Evolutionary conservation across 2,113 vertebrate species (phyloP).

Genomic region (Sapajus apella): DNA sequence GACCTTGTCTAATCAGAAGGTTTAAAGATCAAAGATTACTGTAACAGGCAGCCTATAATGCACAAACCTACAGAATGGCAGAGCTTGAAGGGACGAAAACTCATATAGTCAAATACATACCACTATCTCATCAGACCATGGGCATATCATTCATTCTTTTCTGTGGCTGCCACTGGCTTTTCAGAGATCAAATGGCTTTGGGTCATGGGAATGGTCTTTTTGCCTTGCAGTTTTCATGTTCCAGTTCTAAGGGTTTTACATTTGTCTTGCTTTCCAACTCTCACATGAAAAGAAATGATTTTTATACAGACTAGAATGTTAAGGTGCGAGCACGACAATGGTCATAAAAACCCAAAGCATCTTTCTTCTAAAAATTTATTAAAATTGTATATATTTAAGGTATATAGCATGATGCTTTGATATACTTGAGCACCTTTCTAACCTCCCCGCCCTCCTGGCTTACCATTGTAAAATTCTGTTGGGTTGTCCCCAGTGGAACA

Average conservation of each 20-base stretch:
- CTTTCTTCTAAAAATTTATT: background rate
- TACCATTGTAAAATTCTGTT: conserved; percentile 38
- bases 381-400: background rate
- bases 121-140: background rate
- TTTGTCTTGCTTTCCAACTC: background rate
- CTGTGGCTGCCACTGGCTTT: background rate
- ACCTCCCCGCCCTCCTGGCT: background rate
- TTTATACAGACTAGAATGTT: background rate
- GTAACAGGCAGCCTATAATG: background rate
- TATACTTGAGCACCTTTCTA: conserved; percentile 3
- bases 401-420: background rate
- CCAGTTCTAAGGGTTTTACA: background rate
- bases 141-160: background rate
- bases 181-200: conserved; percentile 30
- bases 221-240: background rate
- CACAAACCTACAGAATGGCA: background rate
- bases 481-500: background rate
- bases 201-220: background rate
- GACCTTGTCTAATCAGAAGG: background rate
- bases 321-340: background rate
- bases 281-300: background rate
- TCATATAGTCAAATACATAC: background rate
- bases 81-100: background rate
- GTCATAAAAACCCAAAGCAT: background rate
- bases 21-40: background rate